phyloP scores from a whole-genome alignment of 1,140 invertebrate genomes.

The Lethocerus indicus region DNA sequence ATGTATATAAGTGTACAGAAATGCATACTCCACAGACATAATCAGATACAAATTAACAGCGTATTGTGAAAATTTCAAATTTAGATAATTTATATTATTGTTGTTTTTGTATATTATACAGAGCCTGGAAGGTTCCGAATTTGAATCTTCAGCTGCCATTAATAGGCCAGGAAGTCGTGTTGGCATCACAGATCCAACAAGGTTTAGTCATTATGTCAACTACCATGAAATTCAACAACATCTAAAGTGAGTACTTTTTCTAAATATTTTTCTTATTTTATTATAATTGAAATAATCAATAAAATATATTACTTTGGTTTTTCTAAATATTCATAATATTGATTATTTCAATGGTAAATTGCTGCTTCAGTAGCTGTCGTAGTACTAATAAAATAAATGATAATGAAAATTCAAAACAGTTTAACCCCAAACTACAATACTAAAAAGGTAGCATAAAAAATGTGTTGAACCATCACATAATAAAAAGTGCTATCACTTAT shows the following conservation, averaged over 20 bases:
- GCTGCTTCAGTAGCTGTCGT: too few relatives aligned
- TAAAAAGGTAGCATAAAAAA: not conserved
- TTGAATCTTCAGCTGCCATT: slow-evolving; percentile 26
- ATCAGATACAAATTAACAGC: too few relatives aligned
- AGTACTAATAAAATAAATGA: too few relatives aligned
- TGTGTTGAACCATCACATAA: not conserved
- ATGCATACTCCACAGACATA: slow-evolving; percentile 3
- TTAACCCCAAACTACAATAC: not conserved
- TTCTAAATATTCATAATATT: not conserved
- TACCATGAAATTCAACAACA: slow-evolving; percentile 71
- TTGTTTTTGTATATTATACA: slow-evolving; percentile 20
- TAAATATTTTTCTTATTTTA: not conserved
- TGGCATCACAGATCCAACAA: slow-evolving; percentile 34
- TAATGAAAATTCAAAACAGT: too few relatives aligned
- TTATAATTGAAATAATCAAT: not conserved
- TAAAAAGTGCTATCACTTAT: too few relatives aligned
- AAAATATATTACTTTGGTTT: not conserved
- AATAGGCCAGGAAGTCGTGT: slow-evolving; percentile 33
- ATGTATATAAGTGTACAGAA: not conserved
- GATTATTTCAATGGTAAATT: not conserved
- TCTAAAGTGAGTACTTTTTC: slow-evolving; percentile 38
- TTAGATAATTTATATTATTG: not conserved
- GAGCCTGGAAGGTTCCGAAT: slow-evolving; percentile 19
- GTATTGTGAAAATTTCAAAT: too few relatives aligned
- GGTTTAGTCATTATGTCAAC: slow-evolving; percentile 64